These are phyloP conservation scores for Crypturellus tataupa DNA, from an alignment of 2,797 vertebrate genomes.

Conservation along the genomic window DNA sequence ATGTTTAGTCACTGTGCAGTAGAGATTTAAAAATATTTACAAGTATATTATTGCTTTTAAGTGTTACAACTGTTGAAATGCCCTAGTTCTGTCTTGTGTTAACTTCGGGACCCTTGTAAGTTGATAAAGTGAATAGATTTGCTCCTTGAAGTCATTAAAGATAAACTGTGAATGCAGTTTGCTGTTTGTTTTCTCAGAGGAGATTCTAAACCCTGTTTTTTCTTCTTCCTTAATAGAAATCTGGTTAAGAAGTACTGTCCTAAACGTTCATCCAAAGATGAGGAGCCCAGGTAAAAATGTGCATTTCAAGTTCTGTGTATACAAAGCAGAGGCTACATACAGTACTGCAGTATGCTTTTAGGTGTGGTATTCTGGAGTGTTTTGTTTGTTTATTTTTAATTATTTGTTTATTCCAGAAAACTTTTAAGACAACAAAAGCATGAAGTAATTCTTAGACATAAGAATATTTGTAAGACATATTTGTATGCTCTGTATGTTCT, in stretches of 20 bases:
- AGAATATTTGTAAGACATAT: background rate
- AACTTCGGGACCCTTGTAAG: background rate
- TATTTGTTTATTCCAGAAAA: background rate
- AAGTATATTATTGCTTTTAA: background rate
- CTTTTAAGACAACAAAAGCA: background rate
- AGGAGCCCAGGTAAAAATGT: constrained; percentile 92
- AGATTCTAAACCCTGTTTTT: background rate
- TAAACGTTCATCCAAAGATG: constrained; percentile 95
- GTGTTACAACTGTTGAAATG: background rate
- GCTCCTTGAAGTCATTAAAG: background rate
- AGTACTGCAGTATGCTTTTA: background rate
- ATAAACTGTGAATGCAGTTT: background rate
- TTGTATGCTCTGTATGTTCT: background rate
- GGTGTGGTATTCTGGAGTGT: background rate
- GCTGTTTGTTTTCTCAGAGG: background rate
- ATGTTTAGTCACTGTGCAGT: background rate
- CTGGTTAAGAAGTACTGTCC: constrained; percentile 98
- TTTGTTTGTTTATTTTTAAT: background rate
- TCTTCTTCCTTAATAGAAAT: constrained; percentile 83
- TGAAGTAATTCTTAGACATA: background rate
- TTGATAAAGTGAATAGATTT: background rate
- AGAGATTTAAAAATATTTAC: background rate
- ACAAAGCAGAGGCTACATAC: background rate
- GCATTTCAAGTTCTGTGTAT: background rate
- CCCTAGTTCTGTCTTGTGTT: background rate